Conservation (phyloP, 2,888 invertebrate species). For the Himalopsyche japonica region DNA sequence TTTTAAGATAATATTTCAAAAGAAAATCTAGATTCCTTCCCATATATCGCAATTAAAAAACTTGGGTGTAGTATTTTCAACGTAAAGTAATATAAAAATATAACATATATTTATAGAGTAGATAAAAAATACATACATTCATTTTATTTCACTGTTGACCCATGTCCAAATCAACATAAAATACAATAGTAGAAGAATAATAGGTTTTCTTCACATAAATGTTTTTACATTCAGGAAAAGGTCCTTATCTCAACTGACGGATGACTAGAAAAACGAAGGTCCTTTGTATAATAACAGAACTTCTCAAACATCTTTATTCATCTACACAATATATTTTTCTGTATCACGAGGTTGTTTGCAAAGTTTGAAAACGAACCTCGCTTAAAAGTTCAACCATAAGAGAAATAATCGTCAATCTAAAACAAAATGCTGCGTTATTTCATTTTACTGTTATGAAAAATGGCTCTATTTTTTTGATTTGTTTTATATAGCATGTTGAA, state of each 20-base stretch:
- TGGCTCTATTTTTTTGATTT: not conserved
- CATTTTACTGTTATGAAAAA: not conserved
- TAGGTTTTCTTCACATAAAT: not conserved
- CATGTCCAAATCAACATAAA: constrained; percentile 1
- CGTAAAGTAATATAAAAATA: too few species aligned
- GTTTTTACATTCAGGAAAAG: not conserved
- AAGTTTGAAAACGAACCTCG: not conserved
- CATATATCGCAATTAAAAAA: too few species aligned
- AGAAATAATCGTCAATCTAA: not conserved
- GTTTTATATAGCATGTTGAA: not conserved
- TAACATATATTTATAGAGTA: not conserved
- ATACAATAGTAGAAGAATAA: not conserved
- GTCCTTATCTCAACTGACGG: not conserved
- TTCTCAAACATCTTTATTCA: not conserved
- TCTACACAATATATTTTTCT: not conserved
- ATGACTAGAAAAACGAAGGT: not conserved
- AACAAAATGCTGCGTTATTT: not conserved
- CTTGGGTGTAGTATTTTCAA: too few species aligned
- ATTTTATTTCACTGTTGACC: not conserved
- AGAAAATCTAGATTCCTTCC: too few species aligned
- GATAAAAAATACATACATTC: not conserved
- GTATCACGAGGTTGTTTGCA: not conserved
- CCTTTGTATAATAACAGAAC: not conserved
- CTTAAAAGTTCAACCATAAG: not conserved
- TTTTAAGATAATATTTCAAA: too few species aligned